Base-by-base conservation (phyloP, 2,888 invertebrate species). In the Polydrusus cervinus region DNA sequence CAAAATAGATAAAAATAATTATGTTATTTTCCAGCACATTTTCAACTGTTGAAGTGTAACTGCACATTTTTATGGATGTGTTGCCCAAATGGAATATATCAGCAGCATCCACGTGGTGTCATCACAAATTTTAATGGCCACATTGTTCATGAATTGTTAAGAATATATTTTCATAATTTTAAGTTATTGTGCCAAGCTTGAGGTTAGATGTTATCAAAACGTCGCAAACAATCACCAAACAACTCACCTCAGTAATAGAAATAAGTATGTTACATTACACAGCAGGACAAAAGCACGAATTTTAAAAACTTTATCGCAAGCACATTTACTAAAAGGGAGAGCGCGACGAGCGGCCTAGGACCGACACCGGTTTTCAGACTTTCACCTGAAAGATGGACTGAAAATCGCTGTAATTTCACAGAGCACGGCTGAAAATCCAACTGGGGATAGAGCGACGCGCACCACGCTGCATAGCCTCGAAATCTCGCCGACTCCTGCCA, bases 401-500 rank as follows among this genome's bases (percentile, higher is more conserved):
- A 74, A 77, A 74, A 67, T 57, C 71, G 74, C 70, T 74, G 65
- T 77, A 74, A 77, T 65, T 74, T 73, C 67, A 74, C 70, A 60
- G 77, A 71, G 68, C 77, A 77, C 67, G 13, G 64, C 68, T 69
- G 69, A 74, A 77, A 64, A 74, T 57, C 65, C 71, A 68, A 77
- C 77, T 77, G 77, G 82, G 83, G 82, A 83, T 80, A 80, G 79
- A 78, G 76, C 79, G 82, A 80, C 83, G 83, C 84, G 85, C 85
- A 85, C 84, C 85, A 85, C 85, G 85, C 84, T 83, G 82, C 82
- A 82, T 82, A 81, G 81, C 82, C 82, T 81, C 83, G 82, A 82
- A 82, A 83, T 82, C 81, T 81, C 78, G 81, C 79, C 80, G 83
- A 84, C 84, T 83, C 85, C 85, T 86, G 85, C 86, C 85, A 86